Base-by-base conservation (phyloP, 2,113 vertebrate species). In the Trachemys scripta region DNA sequence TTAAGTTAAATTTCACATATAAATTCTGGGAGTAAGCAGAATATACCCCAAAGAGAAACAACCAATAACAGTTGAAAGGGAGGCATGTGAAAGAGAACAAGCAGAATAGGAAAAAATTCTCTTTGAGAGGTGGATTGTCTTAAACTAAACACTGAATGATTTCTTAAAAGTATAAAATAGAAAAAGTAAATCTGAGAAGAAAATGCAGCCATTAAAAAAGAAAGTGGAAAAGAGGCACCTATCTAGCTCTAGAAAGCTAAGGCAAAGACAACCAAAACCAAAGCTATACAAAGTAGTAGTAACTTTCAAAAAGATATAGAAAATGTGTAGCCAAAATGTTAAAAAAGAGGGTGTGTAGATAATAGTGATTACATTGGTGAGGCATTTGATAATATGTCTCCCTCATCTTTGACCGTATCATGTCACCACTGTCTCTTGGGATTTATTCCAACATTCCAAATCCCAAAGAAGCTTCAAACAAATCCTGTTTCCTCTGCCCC, bases 401-500 rank as follows among this genome's bases (percentile, higher is more conserved):
- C 38, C 7, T 72, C 3, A 1, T 5, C 4, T 47, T 13, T 6
- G 1, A 19, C 6, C 85, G 27, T 80, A 5, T 92, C 17, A 14
- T 5, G 2, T 2, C 6, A 10, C 0, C 24, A 35, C 72, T 83
- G 65, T 76, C 91, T n/a, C 19, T 8, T 57, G 38, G 20, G n/a
- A 2, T 31, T 90, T 53, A 53, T 79, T 53, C 9, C 4, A 75
- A 1, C 69, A 85, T 92, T 35, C 2, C 4, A 85, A 50, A 7
- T 56, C 27, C 42, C 72, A 29, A 3, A 49, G 19, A 85, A 42
- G 22, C 5, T 87, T 62, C 12, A 84, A 47, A 29, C 0, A 35
- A 27, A 17, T 81, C 16, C 3, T 38, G 0, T 6, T 3, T 65
- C 47, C 27, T 24, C 53, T 2, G 50, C 0, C 6, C 3, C 2